A percentile compares a stretch with the other conserved stretches of the same genome.
These are phyloP conservation scores for Patella depressa DNA, from an alignment of 2,888 invertebrate genomes.

Conservation along the genomic window DNA sequence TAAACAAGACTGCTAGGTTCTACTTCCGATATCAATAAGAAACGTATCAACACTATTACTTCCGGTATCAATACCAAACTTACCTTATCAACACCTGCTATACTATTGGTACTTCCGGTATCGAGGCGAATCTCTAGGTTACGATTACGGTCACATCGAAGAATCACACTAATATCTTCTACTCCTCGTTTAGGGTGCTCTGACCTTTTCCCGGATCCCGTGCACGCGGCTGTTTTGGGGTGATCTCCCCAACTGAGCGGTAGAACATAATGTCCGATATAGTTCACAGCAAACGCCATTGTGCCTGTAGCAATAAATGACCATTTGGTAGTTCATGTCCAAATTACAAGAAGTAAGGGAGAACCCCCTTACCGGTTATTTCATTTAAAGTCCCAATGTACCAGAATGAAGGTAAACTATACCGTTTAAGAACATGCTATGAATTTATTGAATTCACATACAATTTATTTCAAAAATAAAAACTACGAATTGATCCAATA, in stretches of 20 bases:
- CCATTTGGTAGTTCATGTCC: too few species aligned
- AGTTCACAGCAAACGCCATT: slow-evolving; percentile 57
- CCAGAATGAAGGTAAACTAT: too few species aligned
- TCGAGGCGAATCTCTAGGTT: slow-evolving; percentile 41
- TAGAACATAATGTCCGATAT: slow-evolving; percentile 54
- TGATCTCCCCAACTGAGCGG: slow-evolving; percentile 51
- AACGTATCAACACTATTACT: too few species aligned
- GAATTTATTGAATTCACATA: too few species aligned
- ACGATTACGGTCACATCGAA: slow-evolving; percentile 37
- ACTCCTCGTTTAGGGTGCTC: slow-evolving; percentile 19
- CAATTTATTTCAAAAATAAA: too few species aligned
- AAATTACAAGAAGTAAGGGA: too few species aligned
- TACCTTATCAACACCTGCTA: slow-evolving; percentile 40
- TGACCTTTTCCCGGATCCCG: slow-evolving; percentile 20
- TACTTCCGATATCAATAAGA: too few species aligned
- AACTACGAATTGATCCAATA: too few species aligned
- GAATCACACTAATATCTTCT: slow-evolving; percentile 31
- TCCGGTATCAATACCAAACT: not conserved
- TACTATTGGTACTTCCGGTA: slow-evolving; percentile 34
- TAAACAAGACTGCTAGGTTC: too few species aligned
- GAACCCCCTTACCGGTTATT: too few species aligned
- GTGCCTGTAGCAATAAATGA: slow-evolving; percentile 19
- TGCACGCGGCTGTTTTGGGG: slow-evolving; percentile 46
- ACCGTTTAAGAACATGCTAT: too few species aligned
- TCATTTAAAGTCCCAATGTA: too few species aligned